Conservation (phyloP, 1,140 invertebrate genomes). For the Anthonomus grandis region DNA sequence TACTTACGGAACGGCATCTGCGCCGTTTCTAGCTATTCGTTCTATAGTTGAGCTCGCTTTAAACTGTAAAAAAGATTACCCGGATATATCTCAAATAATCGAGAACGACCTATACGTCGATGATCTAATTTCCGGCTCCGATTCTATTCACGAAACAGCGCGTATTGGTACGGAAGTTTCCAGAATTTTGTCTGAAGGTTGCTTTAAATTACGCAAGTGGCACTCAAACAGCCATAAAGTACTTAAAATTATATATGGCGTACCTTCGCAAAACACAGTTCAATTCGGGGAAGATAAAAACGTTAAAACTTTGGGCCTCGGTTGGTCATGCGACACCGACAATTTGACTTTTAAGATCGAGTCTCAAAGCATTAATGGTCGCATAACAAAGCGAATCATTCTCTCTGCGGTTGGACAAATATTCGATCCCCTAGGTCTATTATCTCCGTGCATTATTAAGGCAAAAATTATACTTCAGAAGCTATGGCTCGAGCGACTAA, state of each 20-base stretch:
- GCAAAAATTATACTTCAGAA: no score
- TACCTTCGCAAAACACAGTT: no score
- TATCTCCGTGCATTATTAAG: no score
- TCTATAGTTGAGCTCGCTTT: not conserved
- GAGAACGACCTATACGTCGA: not conserved
- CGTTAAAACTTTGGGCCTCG: not conserved
- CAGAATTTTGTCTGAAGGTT: not conserved
- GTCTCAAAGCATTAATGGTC: not conserved
- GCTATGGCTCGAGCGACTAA: no score
- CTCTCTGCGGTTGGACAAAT: not conserved
- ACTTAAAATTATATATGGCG: not conserved
- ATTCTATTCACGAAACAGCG: not conserved
- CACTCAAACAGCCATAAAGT: no score
- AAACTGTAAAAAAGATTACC: no score
- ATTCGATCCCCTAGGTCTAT: no score
- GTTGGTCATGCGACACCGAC: not conserved
- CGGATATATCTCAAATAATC: not conserved
- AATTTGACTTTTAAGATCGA: not conserved
- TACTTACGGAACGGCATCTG: no score
- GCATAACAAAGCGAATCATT: not conserved
- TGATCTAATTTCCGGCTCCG: not conserved
- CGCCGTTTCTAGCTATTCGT: not conserved
- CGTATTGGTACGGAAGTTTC: not conserved
- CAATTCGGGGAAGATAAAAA: no score
- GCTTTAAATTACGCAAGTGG: not conserved